Conservation (phyloP, 2,797 vertebrate genomes). For the Lophotriccus pileatus region DNA sequence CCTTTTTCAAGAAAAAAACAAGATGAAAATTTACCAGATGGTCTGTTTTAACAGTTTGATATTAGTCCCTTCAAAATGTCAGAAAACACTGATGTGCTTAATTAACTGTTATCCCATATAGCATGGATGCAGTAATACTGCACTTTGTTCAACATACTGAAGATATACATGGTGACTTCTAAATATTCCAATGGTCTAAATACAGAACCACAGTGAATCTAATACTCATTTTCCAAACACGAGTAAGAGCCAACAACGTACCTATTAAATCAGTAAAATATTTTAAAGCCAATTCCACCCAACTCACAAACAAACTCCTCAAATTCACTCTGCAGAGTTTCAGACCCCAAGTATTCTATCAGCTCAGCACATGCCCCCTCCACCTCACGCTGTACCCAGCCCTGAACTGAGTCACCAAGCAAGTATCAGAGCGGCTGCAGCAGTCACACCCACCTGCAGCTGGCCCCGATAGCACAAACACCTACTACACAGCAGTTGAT, state of each 20-base stretch:
- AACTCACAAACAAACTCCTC: not conserved
- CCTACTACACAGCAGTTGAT: fast-evolving
- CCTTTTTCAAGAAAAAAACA: not conserved
- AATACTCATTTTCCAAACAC: not conserved
- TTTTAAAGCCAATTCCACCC: not conserved
- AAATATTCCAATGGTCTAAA: not conserved
- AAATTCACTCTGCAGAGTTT: not conserved
- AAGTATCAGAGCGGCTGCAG: not conserved
- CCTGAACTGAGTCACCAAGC: not conserved
- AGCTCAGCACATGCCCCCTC: not conserved
- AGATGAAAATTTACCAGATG: not conserved
- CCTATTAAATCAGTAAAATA: not conserved
- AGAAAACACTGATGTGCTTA: not conserved
- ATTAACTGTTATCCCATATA: not conserved
- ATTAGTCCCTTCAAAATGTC: not conserved
- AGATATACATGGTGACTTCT: not conserved
- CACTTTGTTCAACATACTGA: not conserved
- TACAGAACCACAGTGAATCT: fast-evolving
- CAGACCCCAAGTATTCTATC: not conserved
- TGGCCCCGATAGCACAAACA: not conserved
- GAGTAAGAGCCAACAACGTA: not conserved
- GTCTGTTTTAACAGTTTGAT: not conserved
- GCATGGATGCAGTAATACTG: not conserved
- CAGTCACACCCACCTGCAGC: conserved; percentile 1
- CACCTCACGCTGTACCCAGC: not conserved